A percentile compares a stretch with the other conserved stretches of the same genome.
Conservation (phyloP, 2,888 invertebrate genomes). For the Lomographa bimaculata region DNA sequence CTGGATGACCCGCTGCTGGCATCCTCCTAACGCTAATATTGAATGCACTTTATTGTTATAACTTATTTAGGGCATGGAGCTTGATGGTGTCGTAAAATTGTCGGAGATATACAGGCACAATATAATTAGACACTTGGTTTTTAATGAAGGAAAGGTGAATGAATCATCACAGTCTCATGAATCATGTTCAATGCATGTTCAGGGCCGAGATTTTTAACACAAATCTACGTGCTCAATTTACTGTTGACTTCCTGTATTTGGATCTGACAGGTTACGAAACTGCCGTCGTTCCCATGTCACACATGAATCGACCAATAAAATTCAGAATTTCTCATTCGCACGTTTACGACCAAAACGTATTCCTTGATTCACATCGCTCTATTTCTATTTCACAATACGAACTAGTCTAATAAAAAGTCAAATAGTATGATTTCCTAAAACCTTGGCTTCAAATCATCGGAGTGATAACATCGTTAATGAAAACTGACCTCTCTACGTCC, state of each 20-base stretch:
- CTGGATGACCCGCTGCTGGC: conserved; percentile 57
- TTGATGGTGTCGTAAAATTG: conserved; percentile 2
- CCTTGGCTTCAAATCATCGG: conserved; percentile 65
- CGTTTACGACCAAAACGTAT: conserved; percentile 15
- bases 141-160: no score
- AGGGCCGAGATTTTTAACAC: no score
- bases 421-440: conserved; percentile 56
- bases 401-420: conserved; percentile 29
- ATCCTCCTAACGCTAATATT: conserved; percentile 5
- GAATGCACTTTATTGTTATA: conserved; percentile 10
- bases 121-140: no score
- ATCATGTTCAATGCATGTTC: no score
- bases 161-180: no score
- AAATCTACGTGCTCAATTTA: no score
- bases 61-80: conserved; percentile 8
- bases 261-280: neutral
- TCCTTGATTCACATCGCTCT: conserved; percentile 21
- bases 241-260: no score
- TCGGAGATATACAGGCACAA: neutral
- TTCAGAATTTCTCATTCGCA: conserved; percentile 13
- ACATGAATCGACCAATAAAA: conserved; percentile 9
- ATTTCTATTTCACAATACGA: conserved; percentile 26
- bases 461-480: conserved; percentile 70
- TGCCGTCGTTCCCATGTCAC: neutral
- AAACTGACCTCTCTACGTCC: conserved; percentile 75